Evolutionary conservation across 2,113 vertebrate species (phyloP).

Genomic region (Psittacula cyanocephala): DNA sequence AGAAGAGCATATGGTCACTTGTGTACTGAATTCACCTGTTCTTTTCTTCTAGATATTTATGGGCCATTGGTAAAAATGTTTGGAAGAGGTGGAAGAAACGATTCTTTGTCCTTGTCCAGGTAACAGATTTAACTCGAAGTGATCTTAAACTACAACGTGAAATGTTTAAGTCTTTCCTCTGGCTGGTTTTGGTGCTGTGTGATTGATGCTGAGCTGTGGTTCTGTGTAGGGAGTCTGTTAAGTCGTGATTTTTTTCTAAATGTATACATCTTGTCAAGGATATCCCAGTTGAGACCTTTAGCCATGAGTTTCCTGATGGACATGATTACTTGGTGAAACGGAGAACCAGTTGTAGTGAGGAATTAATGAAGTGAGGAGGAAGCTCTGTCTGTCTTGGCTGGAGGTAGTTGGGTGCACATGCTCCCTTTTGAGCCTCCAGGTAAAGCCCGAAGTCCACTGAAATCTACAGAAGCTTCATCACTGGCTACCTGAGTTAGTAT

Average conservation of each 20-base stretch:
- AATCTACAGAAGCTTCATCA: background rate
- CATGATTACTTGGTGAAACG: background rate
- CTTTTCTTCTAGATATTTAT: constrained; percentile 86
- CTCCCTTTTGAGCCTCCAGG: background rate
- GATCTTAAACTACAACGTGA: background rate
- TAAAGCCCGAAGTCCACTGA: background rate
- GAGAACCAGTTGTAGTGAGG: background rate
- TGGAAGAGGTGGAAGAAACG: constrained; percentile 99
- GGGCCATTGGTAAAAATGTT: constrained; percentile 97
- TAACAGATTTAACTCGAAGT: constrained; percentile 72
- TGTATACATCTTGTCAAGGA: background rate
- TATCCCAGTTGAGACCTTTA: background rate
- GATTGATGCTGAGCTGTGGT: background rate
- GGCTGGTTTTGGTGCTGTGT: background rate
- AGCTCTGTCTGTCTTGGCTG: background rate
- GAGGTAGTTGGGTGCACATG: background rate
- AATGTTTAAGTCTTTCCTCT: background rate
- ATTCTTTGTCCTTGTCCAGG: constrained; percentile 98
- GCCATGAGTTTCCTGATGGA: background rate
- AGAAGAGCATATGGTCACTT: background rate
- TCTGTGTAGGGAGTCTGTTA: background rate
- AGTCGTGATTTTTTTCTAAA: background rate
- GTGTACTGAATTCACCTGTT: constrained; percentile 4
- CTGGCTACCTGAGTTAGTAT: background rate
- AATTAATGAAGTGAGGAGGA: background rate